Base-by-base conservation (phyloP, 2,888 invertebrate species). In the Euproctis similis region DNA sequence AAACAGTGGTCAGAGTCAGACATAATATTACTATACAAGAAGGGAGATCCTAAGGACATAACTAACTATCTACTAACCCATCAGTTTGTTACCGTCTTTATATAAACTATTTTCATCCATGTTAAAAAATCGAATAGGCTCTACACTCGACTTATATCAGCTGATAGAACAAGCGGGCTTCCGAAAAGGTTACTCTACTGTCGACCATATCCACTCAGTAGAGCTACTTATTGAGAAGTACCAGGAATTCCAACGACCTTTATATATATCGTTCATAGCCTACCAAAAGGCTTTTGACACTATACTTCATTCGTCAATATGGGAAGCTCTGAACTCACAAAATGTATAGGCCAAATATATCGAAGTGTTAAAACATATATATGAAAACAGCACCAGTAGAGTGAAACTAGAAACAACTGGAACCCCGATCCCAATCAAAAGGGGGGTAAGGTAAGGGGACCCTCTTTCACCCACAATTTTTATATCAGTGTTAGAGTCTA, bases 201-300 rank as follows among this genome's bases (percentile, higher is more conserved):
- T 33, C 3, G 41, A 41, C 14, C 36, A 40, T n/a, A 31, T 31
- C 8, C 31, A 35, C 12, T 18, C 30, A 2, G 10, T 30, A 7
- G 34, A 28, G 18, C 22, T 19, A 9, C 7, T 35, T 3, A 35
- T 35, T 1, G 31, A 31, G 14, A 28, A 31, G 19, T 35, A 31
- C 23, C 17, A 31, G 10, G 29, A 32, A 12, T 12, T 6, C 1
- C 10, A 28, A n/a, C 26, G 21, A 8, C 8, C 8, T 3, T 16
- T 5, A 3, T 4, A 25, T 8, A 14, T 14, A 4, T 4, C 14
- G 4, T 14, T 14, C 6, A 6, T 14, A 4, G 14, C 4, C 6
- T 14, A 14, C 14, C 14, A 14, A 14, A 14, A 14, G 6, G 14
- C 14, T 4, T 14, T 14, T 14, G 14, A 14, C 6, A 14, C 14